These are phyloP conservation scores for Lophotriccus pileatus DNA, from an alignment of 2,797 vertebrate species.

Conservation along the genomic window DNA sequence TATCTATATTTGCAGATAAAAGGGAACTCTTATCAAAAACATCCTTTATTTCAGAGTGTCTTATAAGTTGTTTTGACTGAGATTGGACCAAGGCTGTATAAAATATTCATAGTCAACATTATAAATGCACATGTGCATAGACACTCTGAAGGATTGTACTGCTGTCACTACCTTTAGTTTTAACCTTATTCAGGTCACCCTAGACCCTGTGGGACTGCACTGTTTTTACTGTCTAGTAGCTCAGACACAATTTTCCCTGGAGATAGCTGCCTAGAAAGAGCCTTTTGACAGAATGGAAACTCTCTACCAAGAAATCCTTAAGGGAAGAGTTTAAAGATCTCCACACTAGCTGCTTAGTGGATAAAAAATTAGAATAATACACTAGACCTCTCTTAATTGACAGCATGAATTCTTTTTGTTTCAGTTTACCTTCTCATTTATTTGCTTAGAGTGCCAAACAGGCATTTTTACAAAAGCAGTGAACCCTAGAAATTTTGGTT, in stretches of 20 bases:
- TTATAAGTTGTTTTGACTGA: neutral
- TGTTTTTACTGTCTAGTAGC: slow-evolving; percentile 5
- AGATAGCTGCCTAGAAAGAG: neutral
- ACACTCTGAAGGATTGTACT: neutral
- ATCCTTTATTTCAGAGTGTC: neutral
- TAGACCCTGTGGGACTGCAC: neutral
- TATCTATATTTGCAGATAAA: neutral
- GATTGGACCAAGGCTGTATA: slow-evolving; percentile 11
- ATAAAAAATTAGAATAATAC: neutral
- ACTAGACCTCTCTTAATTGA: neutral
- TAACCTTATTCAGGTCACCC: neutral
- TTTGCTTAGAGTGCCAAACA: neutral
- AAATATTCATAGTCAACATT: neutral
- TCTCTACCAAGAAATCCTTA: neutral
- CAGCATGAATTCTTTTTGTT: neutral
- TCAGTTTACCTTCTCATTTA: neutral
- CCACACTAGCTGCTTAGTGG: neutral
- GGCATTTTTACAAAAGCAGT: neutral
- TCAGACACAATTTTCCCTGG: neutral
- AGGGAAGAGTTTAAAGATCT: neutral
- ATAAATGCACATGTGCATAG: neutral
- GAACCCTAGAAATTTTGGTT: neutral
- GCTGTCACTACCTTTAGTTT: neutral
- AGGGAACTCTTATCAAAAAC: neutral
- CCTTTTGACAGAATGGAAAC: neutral